A percentile compares a stretch with the other conserved stretches of the same genome.
Conservation (phyloP, 1,140 invertebrate genomes). For the Dendroctonus valens region DNA sequence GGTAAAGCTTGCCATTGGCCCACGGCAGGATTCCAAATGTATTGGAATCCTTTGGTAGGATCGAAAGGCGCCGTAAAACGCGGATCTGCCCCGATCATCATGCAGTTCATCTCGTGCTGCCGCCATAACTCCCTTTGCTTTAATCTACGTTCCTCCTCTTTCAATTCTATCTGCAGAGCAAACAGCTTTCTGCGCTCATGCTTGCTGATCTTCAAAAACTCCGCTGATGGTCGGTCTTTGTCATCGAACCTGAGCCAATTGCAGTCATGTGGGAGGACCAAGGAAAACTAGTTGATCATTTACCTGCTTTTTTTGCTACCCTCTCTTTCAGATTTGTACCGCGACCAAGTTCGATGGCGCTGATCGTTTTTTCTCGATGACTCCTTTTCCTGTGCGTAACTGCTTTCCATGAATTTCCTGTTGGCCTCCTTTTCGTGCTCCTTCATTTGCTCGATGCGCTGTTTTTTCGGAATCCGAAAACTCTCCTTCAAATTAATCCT, state of each 20-base stretch:
- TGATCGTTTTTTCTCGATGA: conserved; percentile 46
- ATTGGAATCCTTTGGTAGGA: conserved; percentile 57
- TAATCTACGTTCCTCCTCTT: conserved; percentile 61
- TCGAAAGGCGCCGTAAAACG: conserved; percentile 57
- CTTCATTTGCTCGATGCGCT: conserved; percentile 89
- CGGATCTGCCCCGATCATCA: conserved; percentile 61
- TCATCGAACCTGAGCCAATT: conserved; percentile 47
- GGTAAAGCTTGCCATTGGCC: conserved; percentile 62
- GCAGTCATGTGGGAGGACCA: not conserved
- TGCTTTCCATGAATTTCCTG: conserved; percentile 51
- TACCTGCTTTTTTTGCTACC: conserved; percentile 33
- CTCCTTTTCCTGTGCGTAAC: conserved; percentile 43
- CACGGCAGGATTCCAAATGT: conserved; percentile 60
- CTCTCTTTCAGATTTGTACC: conserved; percentile 35
- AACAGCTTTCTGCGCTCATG: conserved; percentile 74
- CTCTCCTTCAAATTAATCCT: conserved; percentile 71
- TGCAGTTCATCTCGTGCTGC: conserved; percentile 62
- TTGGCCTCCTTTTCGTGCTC: conserved; percentile 87
- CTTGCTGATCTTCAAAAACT: conserved; percentile 57
- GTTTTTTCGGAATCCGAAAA: conserved; percentile 95
- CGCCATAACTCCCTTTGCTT: conserved; percentile 64
- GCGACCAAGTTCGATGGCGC: conserved; percentile 40
- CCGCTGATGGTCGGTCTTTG: conserved; percentile 41
- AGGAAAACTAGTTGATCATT: not conserved
- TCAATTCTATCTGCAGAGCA: conserved; percentile 70